Evolutionary conservation across 2,888 invertebrate genomes (phyloP).

Genomic region (Spodoptera littoralis): DNA sequence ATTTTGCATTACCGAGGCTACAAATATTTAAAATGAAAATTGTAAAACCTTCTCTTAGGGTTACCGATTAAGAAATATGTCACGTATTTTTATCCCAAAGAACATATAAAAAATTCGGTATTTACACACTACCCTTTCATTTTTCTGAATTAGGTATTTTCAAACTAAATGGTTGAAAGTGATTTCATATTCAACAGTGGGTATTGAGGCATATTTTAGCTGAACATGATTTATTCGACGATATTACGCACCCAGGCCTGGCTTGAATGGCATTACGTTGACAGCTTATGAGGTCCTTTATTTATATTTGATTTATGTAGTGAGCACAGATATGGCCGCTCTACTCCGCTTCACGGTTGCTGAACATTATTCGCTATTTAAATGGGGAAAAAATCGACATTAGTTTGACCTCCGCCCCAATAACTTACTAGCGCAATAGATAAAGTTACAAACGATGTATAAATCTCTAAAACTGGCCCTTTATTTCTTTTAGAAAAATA

Average conservation of each 20-base stretch:
- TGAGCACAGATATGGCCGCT: conserved; percentile 78
- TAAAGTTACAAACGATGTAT: conserved; percentile 46
- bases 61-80: conserved; percentile 14
- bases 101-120: conserved; percentile 24
- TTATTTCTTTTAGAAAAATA: conserved; percentile 47
- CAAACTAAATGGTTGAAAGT: conserved; percentile 71
- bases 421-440: conserved; percentile 40
- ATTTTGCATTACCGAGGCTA: conserved; percentile 3
- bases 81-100: conserved; percentile 9
- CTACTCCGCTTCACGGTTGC: conserved; percentile 62
- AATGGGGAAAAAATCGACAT: conserved; percentile 55
- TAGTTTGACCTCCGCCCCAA: conserved; percentile 47
- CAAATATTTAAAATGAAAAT: conserved; percentile 9
- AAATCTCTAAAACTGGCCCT: conserved; percentile 46
- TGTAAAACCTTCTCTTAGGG: not conserved
- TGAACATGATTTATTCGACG: conserved; percentile 83
- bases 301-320: conserved; percentile 87
- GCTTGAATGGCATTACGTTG: conserved; percentile 87
- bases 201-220: conserved; percentile 85
- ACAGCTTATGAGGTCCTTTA: conserved; percentile 87
- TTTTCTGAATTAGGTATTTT: conserved; percentile 60
- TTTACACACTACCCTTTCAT: conserved; percentile 41
- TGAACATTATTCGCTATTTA: conserved; percentile 65
- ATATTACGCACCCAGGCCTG: conserved; percentile 84
- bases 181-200: conserved; percentile 82